phyloP scores from a whole-genome alignment of 2,888 invertebrate genomes.

The Sisyra terminalis region DNA sequence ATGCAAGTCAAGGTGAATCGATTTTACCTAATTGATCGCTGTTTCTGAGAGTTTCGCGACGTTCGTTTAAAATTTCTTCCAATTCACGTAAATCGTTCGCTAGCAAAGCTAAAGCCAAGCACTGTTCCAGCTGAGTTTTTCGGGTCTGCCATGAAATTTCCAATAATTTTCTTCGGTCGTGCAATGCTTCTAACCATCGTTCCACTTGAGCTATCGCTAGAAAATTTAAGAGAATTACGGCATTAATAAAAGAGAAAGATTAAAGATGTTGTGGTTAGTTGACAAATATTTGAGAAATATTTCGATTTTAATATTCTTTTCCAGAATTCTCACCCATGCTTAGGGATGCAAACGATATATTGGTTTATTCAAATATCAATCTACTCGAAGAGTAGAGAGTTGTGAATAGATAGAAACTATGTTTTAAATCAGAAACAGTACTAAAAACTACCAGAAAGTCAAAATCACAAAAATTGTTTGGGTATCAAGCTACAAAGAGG shows the following conservation, averaged over 20 bases:
- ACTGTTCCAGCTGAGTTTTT: conserved; percentile 62
- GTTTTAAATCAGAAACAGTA: too few relatives aligned
- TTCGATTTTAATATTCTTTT: too few relatives aligned
- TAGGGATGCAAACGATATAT: background rate
- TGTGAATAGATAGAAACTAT: too few relatives aligned
- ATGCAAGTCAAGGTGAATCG: background rate
- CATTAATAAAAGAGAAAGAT: background rate
- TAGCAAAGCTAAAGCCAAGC: conserved; percentile 53
- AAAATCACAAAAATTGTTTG: too few relatives aligned
- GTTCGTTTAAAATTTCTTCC: conserved; percentile 37
- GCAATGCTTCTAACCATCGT: conserved; percentile 56
- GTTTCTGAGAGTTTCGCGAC: conserved; percentile 35
- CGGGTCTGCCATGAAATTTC: conserved; percentile 51
- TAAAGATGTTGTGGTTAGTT: background rate
- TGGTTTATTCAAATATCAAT: too few relatives aligned
- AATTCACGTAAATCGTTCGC: conserved; percentile 53
- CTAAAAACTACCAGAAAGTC: too few relatives aligned
- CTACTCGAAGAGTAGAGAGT: too few relatives aligned
- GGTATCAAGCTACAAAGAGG: too few relatives aligned
- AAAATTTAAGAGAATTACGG: background rate
- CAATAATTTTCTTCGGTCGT: conserved; percentile 53
- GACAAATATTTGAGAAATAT: too few relatives aligned
- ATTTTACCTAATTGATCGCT: conserved; percentile 37
- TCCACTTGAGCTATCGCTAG: conserved; percentile 52
- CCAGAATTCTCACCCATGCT: too few relatives aligned